Evolutionary conservation across 2,113 vertebrate genomes (phyloP).

Genomic region (Centropus bengalensis): DNA sequence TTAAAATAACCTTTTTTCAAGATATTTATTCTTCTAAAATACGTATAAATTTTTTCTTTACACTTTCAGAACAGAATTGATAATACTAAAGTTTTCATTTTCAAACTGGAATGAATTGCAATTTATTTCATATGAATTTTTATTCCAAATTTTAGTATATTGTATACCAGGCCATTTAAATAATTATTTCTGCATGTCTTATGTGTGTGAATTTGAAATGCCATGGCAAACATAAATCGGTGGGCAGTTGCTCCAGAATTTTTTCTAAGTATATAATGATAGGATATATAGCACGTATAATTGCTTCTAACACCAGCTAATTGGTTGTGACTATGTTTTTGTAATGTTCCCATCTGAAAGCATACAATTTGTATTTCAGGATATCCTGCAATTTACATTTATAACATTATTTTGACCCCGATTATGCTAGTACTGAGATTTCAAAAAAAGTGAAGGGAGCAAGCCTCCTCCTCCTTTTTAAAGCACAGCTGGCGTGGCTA

Average conservation of each 20-base stretch:
- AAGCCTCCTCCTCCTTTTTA: not conserved
- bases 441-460: not conserved
- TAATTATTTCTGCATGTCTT: not conserved
- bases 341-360: not conserved
- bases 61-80: not conserved
- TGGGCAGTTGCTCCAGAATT: not conserved
- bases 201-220: not conserved
- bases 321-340: conserved; percentile 14
- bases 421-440: not conserved
- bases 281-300: not conserved
- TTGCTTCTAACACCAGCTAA: not conserved
- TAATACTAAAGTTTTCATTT: not conserved
- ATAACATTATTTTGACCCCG: not conserved
- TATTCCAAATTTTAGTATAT: not conserved
- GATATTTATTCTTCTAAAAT: not conserved
- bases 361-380: not conserved
- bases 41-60: not conserved
- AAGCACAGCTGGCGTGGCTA: not conserved
- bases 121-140: not conserved
- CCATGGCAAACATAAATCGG: not conserved
- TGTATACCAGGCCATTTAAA: not conserved
- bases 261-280: conserved; percentile 6
- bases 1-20: conserved; percentile 16
- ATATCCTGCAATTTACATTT: not conserved
- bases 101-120: not conserved